Evolutionary conservation across 2,797 vertebrate species (phyloP), one percentile per base, ranked within the genome.

Genomic region (Carduelis carduelis): DNA sequence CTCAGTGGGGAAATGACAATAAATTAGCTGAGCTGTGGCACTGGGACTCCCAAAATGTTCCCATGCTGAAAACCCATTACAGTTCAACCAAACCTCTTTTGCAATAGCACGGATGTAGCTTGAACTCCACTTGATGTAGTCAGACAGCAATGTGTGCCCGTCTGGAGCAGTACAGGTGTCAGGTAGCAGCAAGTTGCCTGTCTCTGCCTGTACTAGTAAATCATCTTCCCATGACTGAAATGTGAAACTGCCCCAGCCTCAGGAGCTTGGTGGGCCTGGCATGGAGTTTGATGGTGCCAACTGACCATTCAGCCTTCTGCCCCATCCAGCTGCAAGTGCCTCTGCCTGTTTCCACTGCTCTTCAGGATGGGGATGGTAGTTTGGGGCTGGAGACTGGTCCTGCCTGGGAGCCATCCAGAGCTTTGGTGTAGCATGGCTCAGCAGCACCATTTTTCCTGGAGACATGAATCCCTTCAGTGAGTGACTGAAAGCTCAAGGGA

Each of bases 381-480:
- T 50, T 0, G 0, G 5, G 11, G 46, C 39, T 39, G 57, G 65
- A 83, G n/a, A 22, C 24, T 9, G 3, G 32, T 65, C 43, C 52
- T 11, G 2, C 5, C 44, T 61, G 30, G 41, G 70, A 74, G 21
- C n/a, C 27, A 60, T 18, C 35, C 35, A 28, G 26, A 60, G 47
- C 47, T 49, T 64, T 46, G 7, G 5, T 53, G 24, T 14, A 55
- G n/a, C 56, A 61, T 85, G 39, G 41, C 20, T 71, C 44, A 55
- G 44, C 0, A 0, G 10, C 14, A 8, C 44, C 2, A 1, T 59
- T 90, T 82, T 43, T 82, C 17, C 59, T 43, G 32, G 23, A 34
- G 8, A 61, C 13, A 2, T 9, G 18, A 39, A 55, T 28, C 12
- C 57, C 43, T 30, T 37, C n/a, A 53, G 52, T 10, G 50, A 57